These are phyloP conservation scores for Gasteruption jaculator DNA, from an alignment of 2,888 invertebrate genomes.

Conservation along the genomic window DNA sequence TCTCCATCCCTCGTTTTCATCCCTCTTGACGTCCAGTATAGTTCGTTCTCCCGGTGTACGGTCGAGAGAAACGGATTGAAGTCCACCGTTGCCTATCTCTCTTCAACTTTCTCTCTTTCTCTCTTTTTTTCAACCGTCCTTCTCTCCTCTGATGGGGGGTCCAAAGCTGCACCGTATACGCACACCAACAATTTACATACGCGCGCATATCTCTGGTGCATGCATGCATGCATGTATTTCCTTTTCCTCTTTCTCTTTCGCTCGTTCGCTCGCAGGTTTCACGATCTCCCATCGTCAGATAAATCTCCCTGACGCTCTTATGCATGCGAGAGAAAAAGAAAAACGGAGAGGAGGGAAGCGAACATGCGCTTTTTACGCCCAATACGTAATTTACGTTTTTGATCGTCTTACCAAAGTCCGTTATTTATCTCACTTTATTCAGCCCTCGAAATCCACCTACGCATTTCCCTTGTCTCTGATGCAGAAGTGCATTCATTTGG, in stretches of 20 bases:
- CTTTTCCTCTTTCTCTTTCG: conserved; percentile 26
- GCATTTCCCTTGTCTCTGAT: no score
- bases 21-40: conserved; percentile 22
- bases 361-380: no score
- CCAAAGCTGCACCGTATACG: not conserved
- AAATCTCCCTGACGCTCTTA: conserved; percentile 47
- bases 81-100: conserved; percentile 23
- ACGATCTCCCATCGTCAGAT: conserved; percentile 45
- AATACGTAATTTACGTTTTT: no score
- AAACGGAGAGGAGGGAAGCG: not conserved
- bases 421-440: no score
- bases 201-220: not conserved
- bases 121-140: conserved; percentile 5
- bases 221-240: conserved; percentile 26
- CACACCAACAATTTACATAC: not conserved
- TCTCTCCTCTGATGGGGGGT: conserved; percentile 9
- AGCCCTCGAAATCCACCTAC: no score
- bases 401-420: no score
- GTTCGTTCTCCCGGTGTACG: conserved; percentile 29
- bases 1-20: not conserved
- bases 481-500: no score
- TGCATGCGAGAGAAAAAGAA: conserved; percentile 27
- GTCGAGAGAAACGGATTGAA: conserved; percentile 31
- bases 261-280: conserved; percentile 32
- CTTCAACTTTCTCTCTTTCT: conserved; percentile 18